phyloP scores from a whole-genome alignment of 2,113 vertebrate genomes.

The Chaetura pelagica region DNA sequence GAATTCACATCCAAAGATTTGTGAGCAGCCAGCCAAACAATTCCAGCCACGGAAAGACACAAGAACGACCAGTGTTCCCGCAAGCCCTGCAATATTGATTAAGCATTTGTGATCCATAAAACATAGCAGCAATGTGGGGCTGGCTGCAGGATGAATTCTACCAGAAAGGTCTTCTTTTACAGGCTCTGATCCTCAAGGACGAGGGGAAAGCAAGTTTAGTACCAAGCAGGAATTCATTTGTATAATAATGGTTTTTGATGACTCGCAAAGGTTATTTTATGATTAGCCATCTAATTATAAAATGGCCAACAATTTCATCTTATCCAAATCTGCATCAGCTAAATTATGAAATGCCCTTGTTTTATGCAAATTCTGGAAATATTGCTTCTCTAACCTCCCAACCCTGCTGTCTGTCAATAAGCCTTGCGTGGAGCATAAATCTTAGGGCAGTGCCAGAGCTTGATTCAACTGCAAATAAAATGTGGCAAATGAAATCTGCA shows the following conservation, averaged over 20 bases:
- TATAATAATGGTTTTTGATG: constrained; percentile 55
- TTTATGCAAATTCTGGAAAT: constrained; percentile 66
- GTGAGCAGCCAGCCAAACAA: neutral
- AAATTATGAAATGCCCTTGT: constrained; percentile 61
- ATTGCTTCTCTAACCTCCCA: constrained; percentile 58
- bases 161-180: neutral
- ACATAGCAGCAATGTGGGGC: neutral
- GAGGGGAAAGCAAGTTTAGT: constrained; percentile 5
- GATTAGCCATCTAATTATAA: constrained; percentile 69
- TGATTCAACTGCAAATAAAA: neutral
- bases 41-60: neutral
- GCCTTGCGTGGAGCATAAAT: constrained; percentile 10
- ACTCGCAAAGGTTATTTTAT: constrained; percentile 62
- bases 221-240: constrained; percentile 48
- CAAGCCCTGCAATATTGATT: constrained; percentile 45
- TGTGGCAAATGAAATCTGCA: neutral
- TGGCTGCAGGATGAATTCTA: constrained; percentile 7
- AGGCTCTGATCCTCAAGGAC: constrained; percentile 31
- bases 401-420: constrained; percentile 46
- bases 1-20: neutral
- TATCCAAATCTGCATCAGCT: constrained; percentile 55
- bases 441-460: neutral
- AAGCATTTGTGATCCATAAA: constrained; percentile 59
- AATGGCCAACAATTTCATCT: constrained; percentile 56
- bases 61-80: neutral